Conservation (phyloP, 2,797 vertebrate species). For the Peromyscus eremicus region DNA sequence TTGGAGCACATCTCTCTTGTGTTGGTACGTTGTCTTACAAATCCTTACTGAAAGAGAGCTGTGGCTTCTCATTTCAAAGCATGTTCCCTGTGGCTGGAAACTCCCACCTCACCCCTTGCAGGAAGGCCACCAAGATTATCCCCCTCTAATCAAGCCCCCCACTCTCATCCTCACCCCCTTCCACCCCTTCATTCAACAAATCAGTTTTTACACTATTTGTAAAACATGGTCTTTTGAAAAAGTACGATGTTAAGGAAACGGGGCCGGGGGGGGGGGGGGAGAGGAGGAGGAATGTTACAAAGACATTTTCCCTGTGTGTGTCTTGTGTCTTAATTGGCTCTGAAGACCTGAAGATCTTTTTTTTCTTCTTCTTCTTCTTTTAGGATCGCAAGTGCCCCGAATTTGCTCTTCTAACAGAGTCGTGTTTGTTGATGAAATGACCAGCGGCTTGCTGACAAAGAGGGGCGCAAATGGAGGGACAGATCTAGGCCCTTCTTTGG, state of each 20-base stretch:
- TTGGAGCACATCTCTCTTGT: constrained; percentile 51
- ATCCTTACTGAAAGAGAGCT: constrained; percentile 25
- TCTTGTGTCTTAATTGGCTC: constrained; percentile 71
- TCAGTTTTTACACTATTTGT: constrained; percentile 61
- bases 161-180: neutral
- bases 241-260: constrained; percentile 35
- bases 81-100: neutral
- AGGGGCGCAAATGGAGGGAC: constrained; percentile 40
- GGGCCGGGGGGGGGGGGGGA: too few species aligned
- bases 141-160: neutral
- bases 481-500: constrained; percentile 55
- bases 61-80: constrained; percentile 18
- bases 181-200: neutral
- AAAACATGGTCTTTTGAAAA: constrained; percentile 39
- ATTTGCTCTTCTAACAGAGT: constrained; percentile 71
- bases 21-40: constrained; percentile 45
- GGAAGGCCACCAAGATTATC: constrained; percentile 61
- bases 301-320: constrained; percentile 52
- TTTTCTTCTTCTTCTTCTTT: neutral
- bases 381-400: constrained; percentile 41
- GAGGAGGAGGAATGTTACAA: neutral
- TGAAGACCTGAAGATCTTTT: constrained; percentile 61
- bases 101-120: constrained; percentile 6
- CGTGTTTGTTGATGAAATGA: constrained; percentile 69
- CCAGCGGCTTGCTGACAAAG: constrained; percentile 50